phyloP scores from a whole-genome alignment of 2,888 invertebrate species.

The Agriotes lineatus region DNA sequence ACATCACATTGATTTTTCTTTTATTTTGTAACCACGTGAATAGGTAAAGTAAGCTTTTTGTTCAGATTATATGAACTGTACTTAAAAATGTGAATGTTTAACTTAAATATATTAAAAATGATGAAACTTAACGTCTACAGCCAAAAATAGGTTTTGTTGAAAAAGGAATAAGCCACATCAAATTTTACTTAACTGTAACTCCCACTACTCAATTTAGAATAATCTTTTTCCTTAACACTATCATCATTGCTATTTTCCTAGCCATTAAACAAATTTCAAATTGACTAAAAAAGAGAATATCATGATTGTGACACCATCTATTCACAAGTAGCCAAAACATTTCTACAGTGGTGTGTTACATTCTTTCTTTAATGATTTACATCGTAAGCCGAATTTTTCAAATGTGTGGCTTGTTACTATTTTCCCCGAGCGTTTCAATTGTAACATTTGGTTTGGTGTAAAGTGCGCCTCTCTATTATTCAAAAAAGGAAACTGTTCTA shows the following conservation, averaged over 20 bases:
- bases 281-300: neutral
- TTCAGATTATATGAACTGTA: neutral
- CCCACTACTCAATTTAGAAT: neutral
- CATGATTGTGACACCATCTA: neutral
- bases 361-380: neutral
- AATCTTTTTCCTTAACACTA: neutral
- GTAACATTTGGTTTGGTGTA: too few relatives aligned
- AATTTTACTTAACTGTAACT: neutral
- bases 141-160: conserved; percentile 1
- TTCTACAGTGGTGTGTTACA: neutral
- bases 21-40: neutral
- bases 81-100: too few relatives aligned
- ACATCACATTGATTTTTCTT: neutral
- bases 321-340: neutral
- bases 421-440: neutral
- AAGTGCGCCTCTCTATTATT: too few relatives aligned
- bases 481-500: too few relatives aligned
- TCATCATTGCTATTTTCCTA: neutral
- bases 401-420: neutral
- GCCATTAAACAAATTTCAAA: neutral
- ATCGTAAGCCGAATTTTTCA: neutral
- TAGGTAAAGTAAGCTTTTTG: neutral
- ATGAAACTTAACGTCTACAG: neutral
- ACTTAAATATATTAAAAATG: neutral
- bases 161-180: neutral